phyloP scores from a whole-genome alignment of 2,113 vertebrate genomes.

The Nettapus auritus region DNA sequence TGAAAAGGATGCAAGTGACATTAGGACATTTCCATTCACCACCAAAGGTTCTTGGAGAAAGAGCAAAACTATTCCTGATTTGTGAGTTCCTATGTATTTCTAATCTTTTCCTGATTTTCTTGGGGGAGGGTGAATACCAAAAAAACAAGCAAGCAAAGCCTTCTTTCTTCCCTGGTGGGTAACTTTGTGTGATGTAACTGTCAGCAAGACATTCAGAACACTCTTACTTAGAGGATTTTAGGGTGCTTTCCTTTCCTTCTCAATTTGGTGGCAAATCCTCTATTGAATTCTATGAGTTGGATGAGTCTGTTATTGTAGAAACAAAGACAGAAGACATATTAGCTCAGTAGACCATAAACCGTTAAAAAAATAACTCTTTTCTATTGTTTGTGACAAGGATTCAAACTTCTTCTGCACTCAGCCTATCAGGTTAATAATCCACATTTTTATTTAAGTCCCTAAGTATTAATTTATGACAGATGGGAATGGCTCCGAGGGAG shows the following conservation, averaged over 20 bases:
- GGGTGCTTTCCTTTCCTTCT: not conserved
- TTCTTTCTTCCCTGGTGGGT: not conserved
- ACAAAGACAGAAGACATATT: conserved; percentile 45
- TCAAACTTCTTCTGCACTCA: conserved; percentile 43
- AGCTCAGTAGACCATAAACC: conserved; percentile 32
- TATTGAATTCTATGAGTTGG: not conserved
- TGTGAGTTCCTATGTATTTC: not conserved
- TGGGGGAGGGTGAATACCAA: not conserved
- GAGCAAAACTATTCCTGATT: not conserved
- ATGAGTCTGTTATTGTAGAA: not conserved
- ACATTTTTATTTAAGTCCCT: conserved; percentile 47
- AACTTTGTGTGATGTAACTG: not conserved
- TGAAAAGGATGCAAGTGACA: not conserved
- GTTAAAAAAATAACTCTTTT: conserved; percentile 11
- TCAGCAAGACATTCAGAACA: not conserved
- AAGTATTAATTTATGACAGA: conserved; percentile 50
- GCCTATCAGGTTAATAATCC: conserved; percentile 55
- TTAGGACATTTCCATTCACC: not conserved
- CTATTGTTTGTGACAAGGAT: conserved; percentile 51
- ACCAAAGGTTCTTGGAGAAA: not conserved
- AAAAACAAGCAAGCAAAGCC: not conserved
- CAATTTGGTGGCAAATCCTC: not conserved
- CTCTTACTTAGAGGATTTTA: not conserved
- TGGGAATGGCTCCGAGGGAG: conserved; percentile 5
- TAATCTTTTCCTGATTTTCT: not conserved